Evolutionary conservation across 2,888 invertebrate genomes (phyloP), one percentile per base, ranked within the genome.

Genomic region (Melinaea menophilus): DNA sequence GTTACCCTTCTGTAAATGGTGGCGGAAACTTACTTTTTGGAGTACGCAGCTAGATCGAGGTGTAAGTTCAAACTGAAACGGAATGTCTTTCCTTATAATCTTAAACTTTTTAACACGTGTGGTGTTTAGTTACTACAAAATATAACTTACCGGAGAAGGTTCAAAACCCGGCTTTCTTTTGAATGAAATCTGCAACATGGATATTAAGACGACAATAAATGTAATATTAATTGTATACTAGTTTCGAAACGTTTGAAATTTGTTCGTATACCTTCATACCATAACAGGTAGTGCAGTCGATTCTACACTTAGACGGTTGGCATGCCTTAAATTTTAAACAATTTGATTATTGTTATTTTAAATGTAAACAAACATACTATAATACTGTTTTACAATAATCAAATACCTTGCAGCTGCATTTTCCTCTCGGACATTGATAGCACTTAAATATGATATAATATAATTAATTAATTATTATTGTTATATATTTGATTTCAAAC

Each of bases 41-140:
- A 87, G 71, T 45, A 85, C 64, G 66, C 86, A 82, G 68, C 86
- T 86, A 2, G 87, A 76, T 22, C 86, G 79, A 3, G 88, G 88
- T 11, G 86, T 87, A 45, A 89, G 69, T 74, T 86, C 86, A 13
- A 77, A 63, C 80, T 80, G 70, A 57, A 74, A 71, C 41, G 55
- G 63, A 54, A 56, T 45, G 47, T 55, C 41, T 31, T 2, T 46
- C 3, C 46, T 46, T 46, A 46, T 46, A n/a, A n/a, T n/a, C 46
- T 46, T n/a, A n/a, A n/a, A n/a, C n/a, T n/a, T n/a, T n/a, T n/a
- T n/a, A n/a, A n/a, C n/a, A n/a, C n/a, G n/a, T n/a, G n/a, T n/a
- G n/a, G 11, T 46, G 1, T 4, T 46, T 46, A n/a, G 11, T 11
- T 11, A 51, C 3, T 31, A 51, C 45, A 5, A 46, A 4, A 47